Evolutionary conservation across 1,140 invertebrate species (phyloP), one percentile per base, ranked within the genome.

Genomic region (Condylostylus longicornis): DNA sequence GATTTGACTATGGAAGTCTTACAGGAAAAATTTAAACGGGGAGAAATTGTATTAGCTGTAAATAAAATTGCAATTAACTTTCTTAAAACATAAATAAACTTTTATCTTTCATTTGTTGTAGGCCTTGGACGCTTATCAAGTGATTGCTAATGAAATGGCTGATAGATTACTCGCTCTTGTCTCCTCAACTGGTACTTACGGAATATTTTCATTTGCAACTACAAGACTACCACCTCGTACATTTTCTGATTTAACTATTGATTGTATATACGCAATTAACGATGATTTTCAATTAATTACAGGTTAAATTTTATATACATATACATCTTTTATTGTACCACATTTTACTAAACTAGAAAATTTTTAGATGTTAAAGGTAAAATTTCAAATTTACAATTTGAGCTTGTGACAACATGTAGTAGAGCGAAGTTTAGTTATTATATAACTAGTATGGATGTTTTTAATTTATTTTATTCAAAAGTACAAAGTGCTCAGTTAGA

Each of bases 191-290:
- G 58, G 58, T 12, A 71, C 75, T 23, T 66, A 68, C 53, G 77
- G 71, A 45, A 61, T 80, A 43, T 71, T 80, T 43, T 64, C 79
- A 35, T 69, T 80, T 43, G 61, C 68, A 27, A 65, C 67, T 18
- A 65, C 68, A 9, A 65, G 65, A 47, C 65, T 54, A 19, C 68
- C 70, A 27, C 68, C 75, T 7, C 61, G 60, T 48, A 62, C 64
- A 13, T 66, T 70, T 25, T 68, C 67, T 33, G 77, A 80, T 57
- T 54, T 82, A 23, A 65, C 66, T 10, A 67, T 79, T 43, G 75
- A 79, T 54, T 68, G 67, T 49, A 65, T 77, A 23, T 66, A 81
- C 50, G 74, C 78, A 10, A 69, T 82, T 23, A 71, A 78, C 58
- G 63, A 68, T 37, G 68, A 70, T 41, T 80, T 82, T 53, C 67